phyloP scores from a whole-genome alignment of 2,797 vertebrate species.

The Anniella stebbinsi region DNA sequence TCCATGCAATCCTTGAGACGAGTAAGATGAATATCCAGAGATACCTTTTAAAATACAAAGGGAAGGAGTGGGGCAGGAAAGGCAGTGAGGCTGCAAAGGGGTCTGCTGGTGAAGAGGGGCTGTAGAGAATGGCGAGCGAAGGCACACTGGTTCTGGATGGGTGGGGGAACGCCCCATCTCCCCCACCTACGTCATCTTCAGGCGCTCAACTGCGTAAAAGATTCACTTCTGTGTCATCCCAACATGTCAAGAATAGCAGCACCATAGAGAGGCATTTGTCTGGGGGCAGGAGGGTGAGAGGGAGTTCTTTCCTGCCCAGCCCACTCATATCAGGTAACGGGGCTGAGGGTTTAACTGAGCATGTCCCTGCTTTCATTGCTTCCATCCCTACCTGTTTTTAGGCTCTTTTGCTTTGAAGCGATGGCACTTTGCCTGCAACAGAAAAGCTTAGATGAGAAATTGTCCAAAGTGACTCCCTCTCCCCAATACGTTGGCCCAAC shows the following conservation, averaged over 20 bases:
- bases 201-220: neutral
- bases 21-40: neutral
- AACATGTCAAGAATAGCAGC: neutral
- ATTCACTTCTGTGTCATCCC: neutral
- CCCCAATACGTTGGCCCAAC: neutral
- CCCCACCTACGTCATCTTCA: neutral
- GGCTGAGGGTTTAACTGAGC: neutral
- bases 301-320: neutral
- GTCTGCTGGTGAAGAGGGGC: neutral
- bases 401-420: neutral
- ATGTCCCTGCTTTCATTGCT: neutral
- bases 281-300: neutral
- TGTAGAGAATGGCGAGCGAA: neutral
- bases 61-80: neutral
- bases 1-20: neutral
- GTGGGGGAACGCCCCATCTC: too few species aligned
- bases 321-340: neutral
- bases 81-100: too few species aligned
- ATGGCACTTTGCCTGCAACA: neutral
- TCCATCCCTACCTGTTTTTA: slow-evolving; percentile 7
- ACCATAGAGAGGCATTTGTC: neutral
- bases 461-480: neutral
- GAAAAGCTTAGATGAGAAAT: neutral
- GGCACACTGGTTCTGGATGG: neutral
- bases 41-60: slow-evolving; percentile 2